Evolutionary conservation across 2,797 vertebrate genomes (phyloP), one percentile per base, ranked within the genome.

Genomic region (Alosa sapidissima): DNA sequence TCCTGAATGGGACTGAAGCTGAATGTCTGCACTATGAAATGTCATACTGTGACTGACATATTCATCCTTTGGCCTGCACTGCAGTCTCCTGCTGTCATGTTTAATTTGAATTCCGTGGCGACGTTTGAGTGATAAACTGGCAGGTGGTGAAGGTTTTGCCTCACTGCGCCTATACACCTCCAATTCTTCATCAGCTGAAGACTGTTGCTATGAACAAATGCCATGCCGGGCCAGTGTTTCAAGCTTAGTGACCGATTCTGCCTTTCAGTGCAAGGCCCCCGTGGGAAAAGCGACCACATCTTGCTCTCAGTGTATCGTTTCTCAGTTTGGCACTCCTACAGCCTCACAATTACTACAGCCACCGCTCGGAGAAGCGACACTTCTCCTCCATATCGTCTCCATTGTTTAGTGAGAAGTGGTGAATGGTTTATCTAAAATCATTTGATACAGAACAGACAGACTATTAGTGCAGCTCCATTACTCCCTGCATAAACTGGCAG

Each of bases 361-460:
- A 78, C 36, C 41, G 36, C 72, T 78, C 72, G 47, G 13, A 78
- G 45, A 78, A 78, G 36, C 16, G 19, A 36, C 72, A 78, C 5
- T 47, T 75, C 36, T 36, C 65, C 65, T 28, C 33, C 65, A 72
- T 72, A 72, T 47, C 3, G 19, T 45, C 36, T 45, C 16, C 41
- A 47, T 19, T 78, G 41, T 78, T 78, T 78, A 78, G 16, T 47
- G 72, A 45, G 41, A 75, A 78, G 72, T 78, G 72, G 72, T 41
- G 16, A 78, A 78, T 47, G 72, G 16, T 47, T 78, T 78, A 78
- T 78, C 72, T 78, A 41, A 78, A 78, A 78, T 78, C 72, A 78
- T 78, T 78, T 78, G 72, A 78, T 78, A 78, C 72, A 47, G 41
- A 78, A 47, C 72, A 78, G 72, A 47, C 72, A 78, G 41, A 41